Evolutionary conservation across 2,888 invertebrate genomes (phyloP), one percentile per base, ranked within the genome.

Genomic region (Hirudinaria manillensis): DNA sequence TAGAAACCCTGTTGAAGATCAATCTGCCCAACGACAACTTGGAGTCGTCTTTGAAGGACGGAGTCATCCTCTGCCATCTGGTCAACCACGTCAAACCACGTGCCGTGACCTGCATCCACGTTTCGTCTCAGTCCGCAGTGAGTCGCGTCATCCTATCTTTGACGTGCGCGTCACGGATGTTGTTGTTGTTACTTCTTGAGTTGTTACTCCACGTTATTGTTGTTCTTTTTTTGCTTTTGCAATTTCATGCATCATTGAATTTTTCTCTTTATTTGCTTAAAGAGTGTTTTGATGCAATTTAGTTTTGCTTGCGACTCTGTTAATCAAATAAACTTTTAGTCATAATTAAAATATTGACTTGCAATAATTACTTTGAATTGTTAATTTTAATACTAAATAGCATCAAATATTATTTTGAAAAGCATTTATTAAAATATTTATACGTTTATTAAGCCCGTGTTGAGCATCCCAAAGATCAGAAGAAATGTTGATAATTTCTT

Each of bases 401-500:
- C n/a, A 61, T 61, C 29, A 61, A 16, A 1, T 61, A 19, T 61
- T 7, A 27, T 61, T 45, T 10, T 6, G 10, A 45, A 45, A 10
- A 45, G 16, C 45, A 45, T 45, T 7, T 10, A 45, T 6, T 45
- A 45, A 45, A n/a, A n/a, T n/a, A n/a, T n/a, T 65, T 65, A 16
- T 65, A 32, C 36, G 19, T 2, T n/a, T 76, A 89, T 89, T 65
- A 87, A 95, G 94, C 94, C 94, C 53, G 94, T 94, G 86, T 86
- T 96, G 80, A 93, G 94, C n/a, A 92, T 93, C 90, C 93, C 95
- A 65, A 90, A 95, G 81, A 94, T 94, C 87, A 89, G 94, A 82
- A 89, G 93, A 83, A 96, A 96, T 85, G 94, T 96, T 38, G 95
- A 96, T 84, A 95, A 95, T 87, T 96, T 96, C 84, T 87, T 96